These are phyloP conservation scores for Xyliphius kryptos DNA, from an alignment of 2,113 vertebrate genomes.

Conservation along the genomic window DNA sequence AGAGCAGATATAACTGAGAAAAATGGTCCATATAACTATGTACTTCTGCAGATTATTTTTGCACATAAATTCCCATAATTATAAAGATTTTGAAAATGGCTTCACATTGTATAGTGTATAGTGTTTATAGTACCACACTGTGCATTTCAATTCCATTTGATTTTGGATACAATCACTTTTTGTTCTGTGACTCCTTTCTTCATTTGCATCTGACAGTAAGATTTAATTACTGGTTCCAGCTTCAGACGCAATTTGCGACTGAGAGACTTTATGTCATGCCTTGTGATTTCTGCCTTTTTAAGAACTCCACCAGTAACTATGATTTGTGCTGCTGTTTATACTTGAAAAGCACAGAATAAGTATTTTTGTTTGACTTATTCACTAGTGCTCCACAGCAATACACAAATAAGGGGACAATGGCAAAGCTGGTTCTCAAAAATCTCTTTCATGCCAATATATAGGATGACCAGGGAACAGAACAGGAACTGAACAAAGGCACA, in stretches of 20 bases:
- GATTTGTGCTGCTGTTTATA: conserved; percentile 36
- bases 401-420: conserved; percentile 21
- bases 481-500: neutral
- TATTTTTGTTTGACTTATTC: conserved; percentile 35
- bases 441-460: conserved; percentile 25
- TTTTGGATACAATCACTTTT: conserved; percentile 28
- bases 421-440: conserved; percentile 23
- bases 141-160: conserved; percentile 37
- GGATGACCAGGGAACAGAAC: conserved; percentile 4
- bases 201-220: conserved; percentile 28
- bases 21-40: conserved; percentile 55
- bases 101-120: conserved; percentile 31
- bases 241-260: too few species aligned
- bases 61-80: conserved; percentile 53
- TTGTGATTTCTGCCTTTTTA: conserved; percentile 10
- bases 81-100: conserved; percentile 32
- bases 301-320: conserved; percentile 13
- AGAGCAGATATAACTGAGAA: conserved; percentile 36
- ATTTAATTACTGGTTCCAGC: conserved; percentile 12
- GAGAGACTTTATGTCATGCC: conserved; percentile 5
- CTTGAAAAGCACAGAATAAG: conserved; percentile 38
- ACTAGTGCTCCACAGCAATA: conserved; percentile 44
- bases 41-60: conserved; percentile 66
- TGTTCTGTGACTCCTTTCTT: conserved; percentile 10
- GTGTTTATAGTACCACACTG: conserved; percentile 33